A percentile compares a stretch with the other conserved stretches of the same genome.
Conservation (phyloP, 2,113 vertebrate genomes). For the Pomatostomus ruficeps region DNA sequence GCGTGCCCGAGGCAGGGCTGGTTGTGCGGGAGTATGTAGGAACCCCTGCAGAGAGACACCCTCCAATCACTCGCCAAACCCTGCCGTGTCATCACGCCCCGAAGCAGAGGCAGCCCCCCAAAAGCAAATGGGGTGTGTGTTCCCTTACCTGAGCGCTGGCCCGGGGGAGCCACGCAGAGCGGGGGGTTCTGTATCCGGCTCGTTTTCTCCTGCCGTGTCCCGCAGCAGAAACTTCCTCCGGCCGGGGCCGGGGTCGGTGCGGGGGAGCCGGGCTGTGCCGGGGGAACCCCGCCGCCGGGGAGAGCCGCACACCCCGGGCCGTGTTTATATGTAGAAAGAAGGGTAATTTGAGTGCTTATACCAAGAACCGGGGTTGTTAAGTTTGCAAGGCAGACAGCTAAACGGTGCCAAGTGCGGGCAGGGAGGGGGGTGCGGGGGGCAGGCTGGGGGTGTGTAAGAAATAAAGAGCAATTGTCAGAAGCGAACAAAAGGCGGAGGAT, state of each 20-base stretch:
- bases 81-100: neutral
- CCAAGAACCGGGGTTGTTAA: constrained; percentile 55
- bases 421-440: neutral
- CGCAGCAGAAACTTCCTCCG: neutral
- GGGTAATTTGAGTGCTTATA: constrained; percentile 66
- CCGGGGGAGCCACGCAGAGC: neutral
- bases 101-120: neutral
- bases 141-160: constrained; percentile 43
- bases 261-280: neutral
- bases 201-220: neutral
- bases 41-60: neutral
- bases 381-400: constrained; percentile 70
- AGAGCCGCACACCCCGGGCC: constrained; percentile 9
- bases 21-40: neutral
- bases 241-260: neutral
- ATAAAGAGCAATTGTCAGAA: constrained; percentile 72
- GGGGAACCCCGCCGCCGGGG: neutral
- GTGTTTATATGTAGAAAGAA: constrained; percentile 60
- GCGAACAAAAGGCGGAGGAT: constrained; percentile 74
- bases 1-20: neutral
- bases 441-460: constrained; percentile 46
- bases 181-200: neutral
- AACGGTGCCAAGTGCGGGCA: constrained; percentile 67
- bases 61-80: neutral
- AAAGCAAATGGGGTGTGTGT: neutral